A percentile compares a stretch with the other conserved stretches of the same genome.
phyloP scores from a whole-genome alignment of 2,797 vertebrate species.

The Hoplostethus atlanticus region DNA sequence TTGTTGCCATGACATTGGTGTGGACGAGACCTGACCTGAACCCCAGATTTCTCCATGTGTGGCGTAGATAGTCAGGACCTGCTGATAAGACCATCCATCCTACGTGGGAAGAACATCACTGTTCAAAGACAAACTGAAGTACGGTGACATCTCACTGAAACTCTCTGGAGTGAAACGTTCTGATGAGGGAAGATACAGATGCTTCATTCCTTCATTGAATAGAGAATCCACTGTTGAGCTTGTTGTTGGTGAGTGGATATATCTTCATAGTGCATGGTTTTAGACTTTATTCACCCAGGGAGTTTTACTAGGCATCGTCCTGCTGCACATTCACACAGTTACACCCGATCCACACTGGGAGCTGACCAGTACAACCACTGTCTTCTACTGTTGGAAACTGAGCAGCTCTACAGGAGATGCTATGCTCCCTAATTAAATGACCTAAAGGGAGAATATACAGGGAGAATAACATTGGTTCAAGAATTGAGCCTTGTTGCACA shows the following conservation, averaged over 20 bases:
- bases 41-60: constrained; percentile 24
- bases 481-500: too few species aligned
- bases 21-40: constrained; percentile 31
- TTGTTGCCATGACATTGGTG: constrained; percentile 25
- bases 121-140: constrained; percentile 35
- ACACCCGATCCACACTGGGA: too few species aligned
- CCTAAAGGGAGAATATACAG: too few species aligned
- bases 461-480: too few species aligned
- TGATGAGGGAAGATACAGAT: constrained; percentile 66
- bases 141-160: constrained; percentile 60
- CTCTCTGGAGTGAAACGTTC: constrained; percentile 30
- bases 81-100: background rate
- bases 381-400: too few species aligned
- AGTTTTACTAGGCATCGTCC: too few species aligned
- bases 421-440: too few species aligned
- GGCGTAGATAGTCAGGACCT: background rate
- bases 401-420: too few species aligned
- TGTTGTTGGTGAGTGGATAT: constrained; percentile 24
- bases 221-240: background rate
- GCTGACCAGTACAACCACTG: too few species aligned
- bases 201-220: constrained; percentile 37
- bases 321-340: too few species aligned
- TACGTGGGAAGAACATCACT: constrained; percentile 53
- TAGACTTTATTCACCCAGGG: background rate
- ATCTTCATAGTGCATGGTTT: background rate